Percentiles rank a stretch among this genome's conserved stretches.
Conservation (phyloP, 1,140 invertebrate species). For the Cydia splendana region DNA sequence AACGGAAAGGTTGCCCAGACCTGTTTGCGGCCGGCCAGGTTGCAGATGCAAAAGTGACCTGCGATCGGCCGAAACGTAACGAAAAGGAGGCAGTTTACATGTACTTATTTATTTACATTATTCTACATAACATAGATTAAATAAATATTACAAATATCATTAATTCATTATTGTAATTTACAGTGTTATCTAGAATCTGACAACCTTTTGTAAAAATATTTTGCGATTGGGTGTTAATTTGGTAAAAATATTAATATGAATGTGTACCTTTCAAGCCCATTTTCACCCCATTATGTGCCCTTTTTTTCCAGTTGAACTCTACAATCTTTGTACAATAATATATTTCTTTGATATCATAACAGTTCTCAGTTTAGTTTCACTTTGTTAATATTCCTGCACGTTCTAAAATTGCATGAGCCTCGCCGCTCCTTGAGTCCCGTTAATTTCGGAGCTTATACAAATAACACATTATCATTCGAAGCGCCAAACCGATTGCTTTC, state of each 20-base stretch:
- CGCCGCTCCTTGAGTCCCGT: conserved; percentile 52
- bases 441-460: conserved; percentile 61
- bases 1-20: conserved; percentile 58
- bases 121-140: neutral
- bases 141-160: neutral
- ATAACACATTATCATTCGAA: conserved; percentile 57
- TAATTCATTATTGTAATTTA: too few relatives aligned
- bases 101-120: too few relatives aligned
- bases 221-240: too few relatives aligned
- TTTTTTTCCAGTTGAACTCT: too few relatives aligned
- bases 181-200: too few relatives aligned
- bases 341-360: too few relatives aligned
- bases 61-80: neutral
- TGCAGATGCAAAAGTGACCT: neutral
- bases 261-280: too few relatives aligned
- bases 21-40: conserved; percentile 43
- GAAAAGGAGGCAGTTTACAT: neutral
- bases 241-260: too few relatives aligned
- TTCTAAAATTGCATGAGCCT: neutral
- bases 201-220: too few relatives aligned
- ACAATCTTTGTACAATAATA: too few relatives aligned
- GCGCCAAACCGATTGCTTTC: conserved; percentile 51
- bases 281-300: too few relatives aligned
- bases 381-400: neutral
- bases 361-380: neutral